Base-by-base conservation (phyloP, 2,888 invertebrate species). In the Oxystoma pomonae region DNA sequence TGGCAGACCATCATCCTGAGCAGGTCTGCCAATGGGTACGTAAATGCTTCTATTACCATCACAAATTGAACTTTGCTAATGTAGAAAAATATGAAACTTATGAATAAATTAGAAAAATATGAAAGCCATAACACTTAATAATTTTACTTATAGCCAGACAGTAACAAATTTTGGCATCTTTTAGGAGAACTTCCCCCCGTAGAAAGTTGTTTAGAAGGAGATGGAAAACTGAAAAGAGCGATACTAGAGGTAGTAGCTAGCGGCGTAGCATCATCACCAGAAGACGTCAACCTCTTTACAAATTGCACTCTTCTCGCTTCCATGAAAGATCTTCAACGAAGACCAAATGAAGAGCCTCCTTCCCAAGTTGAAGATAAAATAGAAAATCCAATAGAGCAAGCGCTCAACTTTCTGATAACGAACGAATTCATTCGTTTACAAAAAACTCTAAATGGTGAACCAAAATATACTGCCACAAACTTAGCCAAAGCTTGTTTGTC, bases 401-500 rank as follows among this genome's bases (percentile, higher is more conserved):
- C 88, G 62, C 80, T 95, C 1, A 78, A 87, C 20, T 94, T 90
- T 79, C 83, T 97, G 58, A 81, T 85, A 58, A 86, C 88, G 64
- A 92, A 90, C 81, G 95, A 96, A 79, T 90, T 97, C 76, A 84
- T 96, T n/a, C 84, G 87, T 61, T 72, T 85, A 59, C 88, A 88
- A 77, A 79, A 76, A 55, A 78, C 82, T 66, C 81, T 81, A 35
- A 80, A 83, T 9, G 77, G 78, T 17, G 80, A 80, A 21, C 74
- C 80, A 9, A 79, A 83, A 69, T 91, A 88, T 81, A 80, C 88
- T 20, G 87, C 96, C 2, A 96, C 96, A 1, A 88, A 92, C 67
- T 83, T 99, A 61, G 98, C 96, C 0, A 88, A 90, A 76, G 99
- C 98, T 17, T 95, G 98, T 76, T 83, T 98, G 19, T 86, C 94